Evolutionary conservation across 1,140 invertebrate genomes (phyloP).

Genomic region (Hycleus phaleratus): DNA sequence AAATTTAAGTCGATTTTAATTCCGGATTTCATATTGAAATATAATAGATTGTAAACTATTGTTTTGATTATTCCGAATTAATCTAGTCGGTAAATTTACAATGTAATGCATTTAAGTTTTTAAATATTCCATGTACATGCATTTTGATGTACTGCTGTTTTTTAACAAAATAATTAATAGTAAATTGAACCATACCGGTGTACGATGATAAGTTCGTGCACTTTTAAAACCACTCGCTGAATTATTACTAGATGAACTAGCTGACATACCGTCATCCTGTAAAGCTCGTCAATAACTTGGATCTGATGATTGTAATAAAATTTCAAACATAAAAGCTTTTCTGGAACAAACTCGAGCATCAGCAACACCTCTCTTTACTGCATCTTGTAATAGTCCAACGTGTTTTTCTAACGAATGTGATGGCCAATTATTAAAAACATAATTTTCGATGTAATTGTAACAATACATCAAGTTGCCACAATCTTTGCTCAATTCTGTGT

Average conservation of each 20-base stretch:
- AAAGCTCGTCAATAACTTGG: conserved; percentile 75
- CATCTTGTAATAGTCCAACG: conserved; percentile 66
- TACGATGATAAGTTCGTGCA: conserved; percentile 23
- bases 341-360: conserved; percentile 77
- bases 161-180: no score
- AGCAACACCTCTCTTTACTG: conserved; percentile 79
- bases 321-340: conserved; percentile 84
- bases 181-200: background rate
- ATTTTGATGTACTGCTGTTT: no score
- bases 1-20: conserved; percentile 24
- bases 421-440: conserved; percentile 80
- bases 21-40: conserved; percentile 18
- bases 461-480: conserved; percentile 81
- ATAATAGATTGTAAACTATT: background rate
- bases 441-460: conserved; percentile 77
- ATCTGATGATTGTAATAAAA: conserved; percentile 75
- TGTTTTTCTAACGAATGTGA: conserved; percentile 75
- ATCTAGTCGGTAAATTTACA: no score
- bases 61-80: no score
- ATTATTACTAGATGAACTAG: conserved; percentile 47
- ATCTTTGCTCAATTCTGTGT: conserved; percentile 97
- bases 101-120: no score
- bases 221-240: conserved; percentile 34
- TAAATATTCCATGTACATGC: no score
- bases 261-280: conserved; percentile 51